Base-by-base conservation (phyloP, 2,113 vertebrate species). In the Amphilophus citrinellus region DNA sequence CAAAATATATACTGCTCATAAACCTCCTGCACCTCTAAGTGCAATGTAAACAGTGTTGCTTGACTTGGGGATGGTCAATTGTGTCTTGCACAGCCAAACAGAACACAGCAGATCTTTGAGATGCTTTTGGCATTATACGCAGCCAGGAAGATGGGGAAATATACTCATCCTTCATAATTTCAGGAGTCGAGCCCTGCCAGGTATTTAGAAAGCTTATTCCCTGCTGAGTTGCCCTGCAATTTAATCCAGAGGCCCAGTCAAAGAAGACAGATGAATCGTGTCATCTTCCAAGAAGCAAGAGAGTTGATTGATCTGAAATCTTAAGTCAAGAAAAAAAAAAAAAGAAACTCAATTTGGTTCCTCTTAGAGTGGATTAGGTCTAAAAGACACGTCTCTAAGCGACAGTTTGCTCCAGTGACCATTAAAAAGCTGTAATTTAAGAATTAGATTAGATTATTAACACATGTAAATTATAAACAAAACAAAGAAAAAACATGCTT, bases 181-280 rank as follows among this genome's bases (percentile, higher is more conserved):
- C 79, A 86, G 82, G 57, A 87, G 82, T 77, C 22, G 44, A 68
- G 59, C 39, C 32, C 77, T 84, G 90, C 81, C 91, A 94, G 87
- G 82, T 92, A 92, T 89, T 85, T 93, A 77, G 78, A 92, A 60
- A 77, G 75, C 57, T 63, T 77, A 87, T 68, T 92, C 89, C 88
- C 91, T 30, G 60, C 84, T 77, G 87, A 87, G 84, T 83, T 83
- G 77, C 82, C 82, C 81, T 22, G 84, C 89, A 90, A 89, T 93
- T 89, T 94, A 91, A 91, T 93, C 90, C 84, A 17, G 78, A 78
- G 84, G 77, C 58, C 86, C 82, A 91, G 88, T 93, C 93, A 90
- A 87, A 89, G 86, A 77, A 88, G 86, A 94, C 85, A 63, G 91
- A 95, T 94, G 83, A 85, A 92, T 91, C 76, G 61, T 94, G 92